Base-by-base conservation (phyloP, 2,113 vertebrate species). In the Pteronura brasiliensis region DNA sequence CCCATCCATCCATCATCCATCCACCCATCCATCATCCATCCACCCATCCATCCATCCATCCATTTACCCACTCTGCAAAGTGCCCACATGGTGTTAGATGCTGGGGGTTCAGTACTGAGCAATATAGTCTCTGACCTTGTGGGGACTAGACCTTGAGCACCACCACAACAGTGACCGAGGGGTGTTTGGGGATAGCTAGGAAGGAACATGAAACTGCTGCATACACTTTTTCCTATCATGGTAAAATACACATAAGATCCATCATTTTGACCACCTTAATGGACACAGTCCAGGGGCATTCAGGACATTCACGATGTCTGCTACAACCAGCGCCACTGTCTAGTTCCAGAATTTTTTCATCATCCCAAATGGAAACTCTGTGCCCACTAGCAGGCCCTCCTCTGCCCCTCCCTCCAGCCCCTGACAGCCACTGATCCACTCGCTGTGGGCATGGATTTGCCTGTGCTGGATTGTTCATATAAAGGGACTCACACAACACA, bases 51-150 rank as follows among this genome's bases (percentile, higher is more conserved):
- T 15, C 63, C 63, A 65, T 7, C 14, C 77, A 1, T 6, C 10
- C 71, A 98, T 97, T 90, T 95, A 80, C 79, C 77, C 4, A 44
- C 44, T 61, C 77, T 23, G n/a, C 76, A 57, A 88, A 92, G 36
- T 15, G 31, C 6, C 21, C 11, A 2, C 31, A 44, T 59, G 63
- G 55, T 36, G 31, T 65, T 49, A 34, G 23, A 74, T 25, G 23
- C 71, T 74, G n/a, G 47, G 47, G n/a, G 55, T 31, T 93, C n/a
- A 29, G 29, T 72, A 9, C 77, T 67, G 29, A 85, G 21, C 6
- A 49, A 77, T 85, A 13, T 7, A 10, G 57, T 4, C n/a, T 42
- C 47, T 1, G 1, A 14, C 55, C 47, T 29, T 5, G n/a, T 44
- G 49, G 42, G 44, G 20, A 65, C 44, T 79, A 18, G 3, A 36